Percentiles rank a stretch among this genome's conserved stretches.
Evolutionary conservation across 2,888 invertebrate species (phyloP).

Genomic region (Bembecia ichneumoniformis): DNA sequence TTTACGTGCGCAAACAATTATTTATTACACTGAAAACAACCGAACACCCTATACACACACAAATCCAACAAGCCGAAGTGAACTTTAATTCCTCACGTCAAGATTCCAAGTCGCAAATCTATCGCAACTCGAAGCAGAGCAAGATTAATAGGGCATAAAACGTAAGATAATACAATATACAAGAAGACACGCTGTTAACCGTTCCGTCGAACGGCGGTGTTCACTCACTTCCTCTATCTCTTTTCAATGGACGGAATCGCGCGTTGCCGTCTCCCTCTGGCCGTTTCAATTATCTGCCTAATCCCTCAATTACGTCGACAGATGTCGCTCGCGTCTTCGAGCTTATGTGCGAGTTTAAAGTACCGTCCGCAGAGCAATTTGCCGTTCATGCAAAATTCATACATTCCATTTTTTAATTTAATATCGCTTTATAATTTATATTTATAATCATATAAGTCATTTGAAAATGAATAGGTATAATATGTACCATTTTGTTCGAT

Average conservation of each 20-base stretch:
- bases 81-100: constrained; percentile 23
- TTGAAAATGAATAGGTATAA: too few species aligned
- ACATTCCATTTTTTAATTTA: neutral
- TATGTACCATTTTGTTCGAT: too few species aligned
- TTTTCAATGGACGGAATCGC: constrained; percentile 22
- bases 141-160: constrained; percentile 72
- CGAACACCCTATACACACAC: constrained; percentile 38
- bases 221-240: constrained; percentile 39
- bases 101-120: constrained; percentile 28
- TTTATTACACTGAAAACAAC: constrained; percentile 59
- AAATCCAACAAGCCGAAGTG: constrained; percentile 19
- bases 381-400: constrained; percentile 48
- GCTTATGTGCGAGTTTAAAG: constrained; percentile 70
- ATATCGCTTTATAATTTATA: too few species aligned
- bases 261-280: constrained; percentile 39
- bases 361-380: constrained; percentile 62
- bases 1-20: constrained; percentile 69
- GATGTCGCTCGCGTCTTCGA: constrained; percentile 71
- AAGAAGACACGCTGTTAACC: constrained; percentile 79
- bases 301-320: constrained; percentile 78
- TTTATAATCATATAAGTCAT: too few species aligned
- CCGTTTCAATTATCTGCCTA: constrained; percentile 78
- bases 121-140: constrained; percentile 39
- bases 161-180: constrained; percentile 74
- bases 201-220: constrained; percentile 55